phyloP scores from a whole-genome alignment of 2,888 invertebrate genomes.

The Pterostichus niger region DNA sequence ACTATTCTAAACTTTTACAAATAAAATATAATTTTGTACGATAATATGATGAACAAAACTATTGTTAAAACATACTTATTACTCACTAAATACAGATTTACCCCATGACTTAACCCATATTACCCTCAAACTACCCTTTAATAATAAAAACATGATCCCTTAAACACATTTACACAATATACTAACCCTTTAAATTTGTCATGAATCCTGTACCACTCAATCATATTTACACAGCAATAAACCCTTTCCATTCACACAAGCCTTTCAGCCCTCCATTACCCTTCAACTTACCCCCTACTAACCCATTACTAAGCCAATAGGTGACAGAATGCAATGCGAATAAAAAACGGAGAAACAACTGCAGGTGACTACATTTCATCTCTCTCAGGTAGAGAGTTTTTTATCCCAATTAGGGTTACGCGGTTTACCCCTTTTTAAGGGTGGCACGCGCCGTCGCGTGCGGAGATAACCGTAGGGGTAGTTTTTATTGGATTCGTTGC shows the following conservation, averaged over 20 bases:
- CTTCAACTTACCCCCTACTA: constrained; percentile 14
- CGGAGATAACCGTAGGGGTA: constrained; percentile 16
- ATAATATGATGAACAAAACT: too few species aligned
- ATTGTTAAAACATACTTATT: background rate
- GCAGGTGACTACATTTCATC: background rate
- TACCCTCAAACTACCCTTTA: background rate
- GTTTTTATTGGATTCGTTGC: constrained; percentile 45
- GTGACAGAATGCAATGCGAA: background rate
- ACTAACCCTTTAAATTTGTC: constrained; percentile 31
- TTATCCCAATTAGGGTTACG: constrained; percentile 55
- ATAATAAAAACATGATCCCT: background rate
- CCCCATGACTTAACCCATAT: constrained; percentile 5
- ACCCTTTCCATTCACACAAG: constrained; percentile 27
- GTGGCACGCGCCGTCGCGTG: constrained; percentile 53
- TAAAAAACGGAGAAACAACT: background rate
- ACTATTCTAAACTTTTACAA: too few species aligned
- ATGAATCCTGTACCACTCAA: constrained; percentile 12
- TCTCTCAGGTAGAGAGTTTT: constrained; percentile 44
- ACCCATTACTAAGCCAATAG: background rate
- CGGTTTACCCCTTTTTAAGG: constrained; percentile 59
- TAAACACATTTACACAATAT: background rate
- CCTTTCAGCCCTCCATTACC: background rate
- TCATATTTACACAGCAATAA: constrained; percentile 54
- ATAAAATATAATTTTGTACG: too few species aligned
- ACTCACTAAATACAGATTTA: background rate